phyloP scores from a whole-genome alignment of 2,888 invertebrate species.

The Coelopa pilipes region DNA sequence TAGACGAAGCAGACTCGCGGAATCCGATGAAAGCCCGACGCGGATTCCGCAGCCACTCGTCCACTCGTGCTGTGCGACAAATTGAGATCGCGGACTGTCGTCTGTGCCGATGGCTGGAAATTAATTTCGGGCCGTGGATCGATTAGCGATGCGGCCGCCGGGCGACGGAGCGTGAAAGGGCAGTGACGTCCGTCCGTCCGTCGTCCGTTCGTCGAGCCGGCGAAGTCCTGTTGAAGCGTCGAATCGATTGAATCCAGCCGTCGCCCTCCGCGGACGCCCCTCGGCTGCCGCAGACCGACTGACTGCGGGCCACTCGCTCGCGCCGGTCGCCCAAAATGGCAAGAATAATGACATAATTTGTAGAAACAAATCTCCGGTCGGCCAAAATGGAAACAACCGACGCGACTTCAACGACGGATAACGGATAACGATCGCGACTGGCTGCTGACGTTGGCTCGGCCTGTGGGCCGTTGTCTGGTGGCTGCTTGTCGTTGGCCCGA shows the following conservation, averaged over 20 bases:
- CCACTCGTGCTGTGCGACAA: too few species aligned
- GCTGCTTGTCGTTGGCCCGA: not conserved
- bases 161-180: not conserved
- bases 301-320: too few species aligned
- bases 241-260: not conserved
- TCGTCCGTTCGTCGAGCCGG: too few species aligned
- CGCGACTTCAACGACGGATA: slow-evolving; percentile 41
- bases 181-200: too few species aligned
- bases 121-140: not conserved
- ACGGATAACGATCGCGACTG: slow-evolving; percentile 8
- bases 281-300: too few species aligned
- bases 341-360: slow-evolving; percentile 63
- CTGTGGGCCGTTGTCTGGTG: too few species aligned
- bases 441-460: not conserved
- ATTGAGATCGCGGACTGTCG: too few species aligned
- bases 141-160: not conserved
- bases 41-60: too few species aligned
- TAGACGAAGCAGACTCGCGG: too few species aligned
- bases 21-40: too few species aligned
- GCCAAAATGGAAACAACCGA: slow-evolving; percentile 42
- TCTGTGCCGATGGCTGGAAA: too few species aligned
- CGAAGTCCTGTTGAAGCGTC: not conserved
- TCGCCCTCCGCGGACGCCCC: too few species aligned
- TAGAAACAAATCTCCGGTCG: slow-evolving; percentile 48
- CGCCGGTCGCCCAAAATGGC: slow-evolving; percentile 55